These are phyloP conservation scores for Caenorhabditis sp. DNA, from an alignment of 2,888 invertebrate genomes.

Conservation along the genomic window DNA sequence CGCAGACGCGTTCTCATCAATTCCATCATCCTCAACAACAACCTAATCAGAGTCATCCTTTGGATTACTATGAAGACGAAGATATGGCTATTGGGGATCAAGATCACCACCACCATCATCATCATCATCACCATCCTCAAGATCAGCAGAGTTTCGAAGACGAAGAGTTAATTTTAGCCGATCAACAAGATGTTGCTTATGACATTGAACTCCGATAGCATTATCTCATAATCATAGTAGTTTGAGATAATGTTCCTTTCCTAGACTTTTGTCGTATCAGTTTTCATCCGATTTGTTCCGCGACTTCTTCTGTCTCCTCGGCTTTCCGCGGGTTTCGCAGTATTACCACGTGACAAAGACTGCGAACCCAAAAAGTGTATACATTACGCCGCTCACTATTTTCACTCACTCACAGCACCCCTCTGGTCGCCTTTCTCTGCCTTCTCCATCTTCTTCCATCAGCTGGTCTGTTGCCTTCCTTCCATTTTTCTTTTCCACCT, in stretches of 20 bases:
- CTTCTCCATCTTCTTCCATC: slow-evolving; percentile 37
- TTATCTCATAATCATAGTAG: not conserved
- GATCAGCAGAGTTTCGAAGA: not conserved
- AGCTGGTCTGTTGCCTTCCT: slow-evolving; percentile 28
- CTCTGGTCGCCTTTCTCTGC: slow-evolving; percentile 30
- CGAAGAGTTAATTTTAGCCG: slow-evolving; percentile 43
- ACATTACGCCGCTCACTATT: not conserved
- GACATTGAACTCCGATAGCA: slow-evolving; percentile 46
- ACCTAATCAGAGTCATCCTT: not conserved
- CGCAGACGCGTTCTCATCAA: not conserved
- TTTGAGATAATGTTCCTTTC: not conserved
- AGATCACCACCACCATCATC: not conserved
- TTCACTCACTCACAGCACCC: slow-evolving; percentile 29
- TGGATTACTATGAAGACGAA: slow-evolving; percentile 10
- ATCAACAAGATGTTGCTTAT: slow-evolving; percentile 57
- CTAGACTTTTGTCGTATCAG: too few relatives aligned
- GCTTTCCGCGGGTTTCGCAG: too few relatives aligned
- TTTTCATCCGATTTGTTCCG: not conserved
- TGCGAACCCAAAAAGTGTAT: slow-evolving; percentile 1
- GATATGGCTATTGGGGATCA: not conserved
- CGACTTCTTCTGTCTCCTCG: too few relatives aligned
- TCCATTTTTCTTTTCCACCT: slow-evolving; percentile 39
- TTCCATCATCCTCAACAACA: not conserved
- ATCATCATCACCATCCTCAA: not conserved
- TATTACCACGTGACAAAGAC: not conserved